phyloP scores from a whole-genome alignment of 1,140 invertebrate genomes.

The Rhyacophila brunnea region DNA sequence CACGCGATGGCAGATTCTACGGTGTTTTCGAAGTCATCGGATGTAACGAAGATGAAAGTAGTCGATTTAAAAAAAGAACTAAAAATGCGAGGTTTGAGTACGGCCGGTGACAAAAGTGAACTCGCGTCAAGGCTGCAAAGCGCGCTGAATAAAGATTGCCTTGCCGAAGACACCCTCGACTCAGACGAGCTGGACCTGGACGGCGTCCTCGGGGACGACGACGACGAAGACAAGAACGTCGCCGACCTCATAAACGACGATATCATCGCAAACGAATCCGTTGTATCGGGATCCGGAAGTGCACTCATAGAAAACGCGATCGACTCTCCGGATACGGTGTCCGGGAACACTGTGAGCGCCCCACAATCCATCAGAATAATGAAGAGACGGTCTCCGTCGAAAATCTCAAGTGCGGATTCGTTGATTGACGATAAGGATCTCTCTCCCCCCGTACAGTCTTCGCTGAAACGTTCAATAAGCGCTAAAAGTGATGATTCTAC shows the following conservation, averaged over 20 bases:
- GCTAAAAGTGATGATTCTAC: conserved; percentile 42
- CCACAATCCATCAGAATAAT: not conserved
- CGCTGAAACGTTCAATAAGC: conserved; percentile 1
- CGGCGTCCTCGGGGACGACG: conserved; percentile 56
- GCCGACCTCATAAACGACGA: conserved; percentile 50
- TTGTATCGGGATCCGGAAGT: conserved; percentile 2
- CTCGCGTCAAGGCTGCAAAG: conserved; percentile 71
- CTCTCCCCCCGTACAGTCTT: conserved; percentile 6
- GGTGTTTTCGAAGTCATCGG: conserved; percentile 19
- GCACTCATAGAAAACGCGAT: not conserved
- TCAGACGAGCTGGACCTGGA: conserved; percentile 53
- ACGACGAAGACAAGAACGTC: conserved; percentile 51
- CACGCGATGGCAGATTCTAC: conserved; percentile 18
- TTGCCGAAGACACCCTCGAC: conserved; percentile 47
- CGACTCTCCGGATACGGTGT: not conserved
- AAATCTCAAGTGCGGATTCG: conserved; percentile 3
- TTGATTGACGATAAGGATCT: conserved; percentile 24
- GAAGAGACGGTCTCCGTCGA: conserved; percentile 10
- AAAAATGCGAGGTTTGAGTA: conserved; percentile 71
- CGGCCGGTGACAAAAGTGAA: conserved; percentile 78
- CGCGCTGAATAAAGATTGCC: conserved; percentile 55
- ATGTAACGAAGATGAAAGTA: conserved; percentile 55
- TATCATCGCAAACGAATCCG: conserved; percentile 41
- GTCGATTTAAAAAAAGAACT: conserved; percentile 78
- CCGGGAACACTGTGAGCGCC: not conserved